Base-by-base conservation (phyloP, 2,797 vertebrate species). In the Sandelia bainsii region DNA sequence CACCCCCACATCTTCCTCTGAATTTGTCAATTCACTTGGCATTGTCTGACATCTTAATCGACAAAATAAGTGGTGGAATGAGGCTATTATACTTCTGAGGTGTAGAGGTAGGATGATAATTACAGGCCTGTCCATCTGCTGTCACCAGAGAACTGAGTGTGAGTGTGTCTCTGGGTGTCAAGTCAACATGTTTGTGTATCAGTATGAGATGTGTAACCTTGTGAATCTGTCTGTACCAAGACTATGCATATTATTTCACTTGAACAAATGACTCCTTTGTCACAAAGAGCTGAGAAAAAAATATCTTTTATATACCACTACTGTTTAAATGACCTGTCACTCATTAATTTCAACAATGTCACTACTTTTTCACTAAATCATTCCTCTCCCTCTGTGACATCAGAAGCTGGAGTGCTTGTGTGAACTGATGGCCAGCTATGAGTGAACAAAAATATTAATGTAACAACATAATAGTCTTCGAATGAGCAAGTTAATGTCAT, bases 1-100 rank as follows among this genome's bases (percentile, higher is more conserved):
- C 54, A 49, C 34, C 70, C 61, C 46, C 39, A 13, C n/a, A n/a
- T 76, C 77, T 54, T 72, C 62, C 16, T 81, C 69, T 68, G 72
- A 79, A 76, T 89, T 78, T 79, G 69, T 86, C 69, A 83, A 83
- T 82, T 83, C 65, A 83, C 80, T 73, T 83, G 84, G 76, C 20
- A 0, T 56, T 5, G 37, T 50, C 45, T 86, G 83, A 87, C 84
- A 82, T 77, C 68, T 78, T 49, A 14, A 84, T 68, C 5, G 51
- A 80, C 72, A 71, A 73, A 73, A 23, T 74, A 68, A 86, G 69
- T 5, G 0, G 22, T 45, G 66, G 61, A 80, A 80, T 62, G 67
- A 49, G 57, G 53, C 70, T 37, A 20, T 87, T 67, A 79, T 62
- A 83, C 63, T 82, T 70, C 32, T 14, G 63, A 67, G 80, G 75